Percentiles rank a stretch among this genome's conserved stretches.
These are phyloP conservation scores for Macrosiphum euphorbiae DNA, from an alignment of 2,888 invertebrate genomes.

Conservation along the genomic window DNA sequence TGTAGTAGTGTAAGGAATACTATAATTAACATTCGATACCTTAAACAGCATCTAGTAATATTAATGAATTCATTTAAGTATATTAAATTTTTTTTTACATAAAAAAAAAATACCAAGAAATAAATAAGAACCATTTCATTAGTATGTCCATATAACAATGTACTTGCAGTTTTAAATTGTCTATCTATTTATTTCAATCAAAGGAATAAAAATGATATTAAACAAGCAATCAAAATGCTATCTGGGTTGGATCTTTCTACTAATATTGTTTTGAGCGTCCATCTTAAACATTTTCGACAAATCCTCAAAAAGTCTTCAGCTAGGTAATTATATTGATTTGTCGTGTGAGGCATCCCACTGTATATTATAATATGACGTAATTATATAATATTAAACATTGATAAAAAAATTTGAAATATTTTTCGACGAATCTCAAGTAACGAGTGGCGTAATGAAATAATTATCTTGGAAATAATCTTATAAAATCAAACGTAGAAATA, in stretches of 20 bases:
- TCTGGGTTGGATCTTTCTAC: background rate
- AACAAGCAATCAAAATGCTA: too few species aligned
- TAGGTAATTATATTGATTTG: background rate
- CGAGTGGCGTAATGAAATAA: background rate
- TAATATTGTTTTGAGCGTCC: background rate
- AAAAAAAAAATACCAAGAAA: too few species aligned
- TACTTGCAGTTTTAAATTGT: background rate
- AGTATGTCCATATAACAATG: too few species aligned
- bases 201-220: too few species aligned
- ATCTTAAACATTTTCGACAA: background rate
- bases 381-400: background rate
- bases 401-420: background rate
- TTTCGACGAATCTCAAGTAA: background rate
- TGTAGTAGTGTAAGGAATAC: too few species aligned
- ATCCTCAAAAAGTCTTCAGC: background rate
- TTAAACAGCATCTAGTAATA: too few species aligned
- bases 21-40: too few species aligned
- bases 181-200: background rate
- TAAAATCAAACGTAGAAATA: background rate
- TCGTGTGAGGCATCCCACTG: fast-evolving
- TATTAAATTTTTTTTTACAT: too few species aligned
- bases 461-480: background rate
- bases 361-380: background rate
- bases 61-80: too few species aligned
- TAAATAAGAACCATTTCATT: too few species aligned